Base-by-base conservation (phyloP, 2,113 vertebrate species). In the Catharus minimus region DNA sequence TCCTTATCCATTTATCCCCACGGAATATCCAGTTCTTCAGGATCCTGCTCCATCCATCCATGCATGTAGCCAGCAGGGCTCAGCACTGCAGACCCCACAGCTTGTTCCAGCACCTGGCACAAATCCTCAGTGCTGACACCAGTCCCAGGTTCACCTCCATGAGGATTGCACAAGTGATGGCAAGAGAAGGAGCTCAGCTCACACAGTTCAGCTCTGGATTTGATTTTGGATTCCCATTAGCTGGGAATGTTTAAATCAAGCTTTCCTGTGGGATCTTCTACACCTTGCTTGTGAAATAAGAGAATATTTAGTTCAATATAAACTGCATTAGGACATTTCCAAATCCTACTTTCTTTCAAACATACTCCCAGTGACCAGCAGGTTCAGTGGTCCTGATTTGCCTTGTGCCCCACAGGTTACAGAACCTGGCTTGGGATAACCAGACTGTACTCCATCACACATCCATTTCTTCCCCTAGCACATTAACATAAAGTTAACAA, bases 401-500 rank as follows among this genome's bases (percentile, higher is more conserved):
- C 17, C 17, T 71, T 1, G 0, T 10, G 15, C 9, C 53, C 26
- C 62, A 60, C 52, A 43, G 5, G 32, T 36, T 57, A 33, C 33
- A 61, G 62, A 60, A 39, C 24, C 30, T 67, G 64, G 27, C 41
- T 44, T 47, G 44, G 16, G 55, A 69, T 46, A 64, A 46, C 23
- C 61, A 92, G 39, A 33, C 16, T 28, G n/a, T 11, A 27, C 57
- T 75, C 4, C 0, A 75, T 52, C 62, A 76, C 3, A 65, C 7
- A 55, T 86, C 68, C 55, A 47, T 53, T 80, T 61, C 50, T 61
- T 73, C 75, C 39, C 68, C 50, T 10, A 30, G 22, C 7, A 81
- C 36, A 89, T 91, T 89, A 95, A 55, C 81, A 90, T 65, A 53
- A 88, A 82, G 39, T 69, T 81, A 83, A 80, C 61, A 75, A 77